Evolutionary conservation across 2,797 vertebrate genomes (phyloP).

Genomic region (Falco berigora): DNA sequence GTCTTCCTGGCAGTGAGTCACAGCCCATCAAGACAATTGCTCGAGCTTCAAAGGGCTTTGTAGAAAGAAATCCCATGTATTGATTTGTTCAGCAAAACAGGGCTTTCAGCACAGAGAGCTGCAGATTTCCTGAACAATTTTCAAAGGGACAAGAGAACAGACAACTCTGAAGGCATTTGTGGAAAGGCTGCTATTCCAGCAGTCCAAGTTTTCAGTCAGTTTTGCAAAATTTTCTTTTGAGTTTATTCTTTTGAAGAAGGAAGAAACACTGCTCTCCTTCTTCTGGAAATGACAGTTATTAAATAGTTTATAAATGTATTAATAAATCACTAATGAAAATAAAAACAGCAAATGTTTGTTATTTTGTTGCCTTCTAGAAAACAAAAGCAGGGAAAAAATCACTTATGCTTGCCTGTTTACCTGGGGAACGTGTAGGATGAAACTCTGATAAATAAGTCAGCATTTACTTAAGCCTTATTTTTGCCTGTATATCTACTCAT

Average conservation of each 20-base stretch:
- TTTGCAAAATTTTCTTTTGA: background rate
- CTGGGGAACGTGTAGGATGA: background rate
- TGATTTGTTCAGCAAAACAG: background rate
- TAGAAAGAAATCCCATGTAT: background rate
- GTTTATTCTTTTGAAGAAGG: background rate
- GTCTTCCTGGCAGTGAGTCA: background rate
- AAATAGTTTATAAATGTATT: background rate
- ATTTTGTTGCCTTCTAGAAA: background rate
- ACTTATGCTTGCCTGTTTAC: background rate
- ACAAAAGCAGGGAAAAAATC: background rate
- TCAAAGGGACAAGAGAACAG: background rate
- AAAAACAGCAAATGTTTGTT: background rate
- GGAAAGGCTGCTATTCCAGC: background rate
- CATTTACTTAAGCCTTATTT: background rate
- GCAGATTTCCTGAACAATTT: background rate
- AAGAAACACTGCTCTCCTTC: background rate
- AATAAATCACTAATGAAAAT: background rate
- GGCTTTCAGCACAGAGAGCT: background rate
- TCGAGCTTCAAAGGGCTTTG: background rate
- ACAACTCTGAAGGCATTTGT: background rate
- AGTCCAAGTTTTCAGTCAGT: background rate
- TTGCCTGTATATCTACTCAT: background rate
- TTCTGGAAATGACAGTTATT: background rate
- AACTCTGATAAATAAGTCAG: background rate
- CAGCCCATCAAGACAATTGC: background rate